Percentiles rank a stretch among this genome's conserved stretches.
These are phyloP conservation scores for Hipparchia sbordonii DNA, from an alignment of 2,888 invertebrate genomes.

Conservation along the genomic window DNA sequence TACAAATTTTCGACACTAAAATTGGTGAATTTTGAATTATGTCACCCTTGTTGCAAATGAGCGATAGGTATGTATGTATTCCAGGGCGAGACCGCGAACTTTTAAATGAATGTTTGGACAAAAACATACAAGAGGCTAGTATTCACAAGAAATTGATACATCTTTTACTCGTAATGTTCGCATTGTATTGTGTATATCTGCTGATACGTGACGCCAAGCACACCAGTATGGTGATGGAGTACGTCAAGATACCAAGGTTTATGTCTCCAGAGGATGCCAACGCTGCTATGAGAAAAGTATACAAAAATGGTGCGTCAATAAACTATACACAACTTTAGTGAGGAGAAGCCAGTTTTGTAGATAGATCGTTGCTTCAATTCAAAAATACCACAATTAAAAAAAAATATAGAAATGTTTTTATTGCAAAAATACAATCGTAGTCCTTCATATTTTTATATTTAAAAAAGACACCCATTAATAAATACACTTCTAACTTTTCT, in stretches of 20 bases:
- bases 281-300: neutral
- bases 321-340: too few relatives aligned
- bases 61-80: neutral
- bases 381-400: too few relatives aligned
- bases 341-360: too few relatives aligned
- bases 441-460: too few relatives aligned
- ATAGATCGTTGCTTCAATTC: too few relatives aligned
- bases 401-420: too few relatives aligned
- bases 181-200: neutral
- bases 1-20: too few relatives aligned
- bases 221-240: neutral
- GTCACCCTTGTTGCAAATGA: too few relatives aligned
- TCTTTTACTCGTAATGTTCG: neutral
- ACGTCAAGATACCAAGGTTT: conserved; percentile 10
- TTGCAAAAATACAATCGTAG: too few relatives aligned
- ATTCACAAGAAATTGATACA: neutral
- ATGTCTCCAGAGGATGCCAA: conserved; percentile 1
- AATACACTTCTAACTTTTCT: too few relatives aligned
- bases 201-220: neutral
- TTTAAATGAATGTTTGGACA: conserved; percentile 3
- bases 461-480: too few relatives aligned
- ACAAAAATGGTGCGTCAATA: neutral
- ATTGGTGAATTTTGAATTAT: too few relatives aligned
- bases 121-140: neutral
- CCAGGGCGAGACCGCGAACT: conserved; percentile 10